These are phyloP conservation scores for Steinernema hermaphroditum DNA, from an alignment of 2,888 invertebrate genomes.

Conservation along the genomic window DNA sequence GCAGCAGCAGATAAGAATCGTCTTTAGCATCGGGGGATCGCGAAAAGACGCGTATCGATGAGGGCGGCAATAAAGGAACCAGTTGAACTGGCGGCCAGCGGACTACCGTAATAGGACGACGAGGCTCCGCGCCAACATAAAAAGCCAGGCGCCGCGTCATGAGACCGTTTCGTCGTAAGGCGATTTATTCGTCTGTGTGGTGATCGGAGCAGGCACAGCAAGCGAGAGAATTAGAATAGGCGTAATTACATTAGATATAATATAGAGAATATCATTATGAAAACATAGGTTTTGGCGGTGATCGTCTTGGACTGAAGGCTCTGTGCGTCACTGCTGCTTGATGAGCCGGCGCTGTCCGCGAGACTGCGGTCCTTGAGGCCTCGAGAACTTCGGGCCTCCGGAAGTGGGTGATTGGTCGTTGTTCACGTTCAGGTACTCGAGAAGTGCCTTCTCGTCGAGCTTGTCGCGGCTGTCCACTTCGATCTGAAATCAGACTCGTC, in stretches of 20 bases:
- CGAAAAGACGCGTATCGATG: background rate
- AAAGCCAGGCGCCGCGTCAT: conserved; percentile 23
- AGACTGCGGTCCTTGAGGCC: conserved; percentile 83
- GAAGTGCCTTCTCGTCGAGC: conserved; percentile 78
- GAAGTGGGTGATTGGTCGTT: conserved; percentile 40
- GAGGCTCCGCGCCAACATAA: background rate
- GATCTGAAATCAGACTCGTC: conserved; percentile 57
- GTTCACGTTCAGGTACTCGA: conserved; percentile 77
- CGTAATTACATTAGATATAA: background rate
- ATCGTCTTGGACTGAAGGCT: background rate
- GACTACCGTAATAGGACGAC: background rate
- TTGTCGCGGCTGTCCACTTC: conserved; percentile 76
- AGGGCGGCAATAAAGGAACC: conserved; percentile 12
- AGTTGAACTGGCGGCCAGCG: background rate
- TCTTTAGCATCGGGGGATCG: conserved; percentile 23
- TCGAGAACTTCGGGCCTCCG: conserved; percentile 80
- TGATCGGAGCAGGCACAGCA: conserved; percentile 8
- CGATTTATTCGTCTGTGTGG: conserved; percentile 24
- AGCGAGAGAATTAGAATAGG: background rate
- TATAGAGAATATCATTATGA: background rate
- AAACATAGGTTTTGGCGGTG: too few relatives aligned
- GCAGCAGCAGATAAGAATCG: conserved; percentile 25
- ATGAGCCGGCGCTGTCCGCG: conserved; percentile 62
- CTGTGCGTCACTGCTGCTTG: conserved; percentile 37
- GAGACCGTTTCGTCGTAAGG: conserved; percentile 20